A percentile compares a stretch with the other conserved stretches of the same genome.
Evolutionary conservation across 1,140 invertebrate genomes (phyloP).

Genomic region (Lasioglossum albipes): DNA sequence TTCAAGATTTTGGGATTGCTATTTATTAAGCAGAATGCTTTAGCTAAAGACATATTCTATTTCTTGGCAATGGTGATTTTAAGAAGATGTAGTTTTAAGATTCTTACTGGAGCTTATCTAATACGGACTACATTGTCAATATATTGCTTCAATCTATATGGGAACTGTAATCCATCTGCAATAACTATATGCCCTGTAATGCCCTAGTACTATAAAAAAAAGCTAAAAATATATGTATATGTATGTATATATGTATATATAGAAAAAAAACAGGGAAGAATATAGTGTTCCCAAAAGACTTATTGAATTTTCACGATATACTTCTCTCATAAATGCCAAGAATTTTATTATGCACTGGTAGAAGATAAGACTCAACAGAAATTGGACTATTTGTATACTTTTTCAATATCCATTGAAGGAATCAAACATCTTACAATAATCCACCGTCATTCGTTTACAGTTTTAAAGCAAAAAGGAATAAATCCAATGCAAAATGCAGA

Average conservation of each 20-base stretch:
- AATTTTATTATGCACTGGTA: constrained; percentile 64
- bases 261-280: constrained; percentile 36
- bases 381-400: constrained; percentile 70
- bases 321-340: constrained; percentile 63
- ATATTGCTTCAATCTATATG: constrained; percentile 58
- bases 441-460: constrained; percentile 78
- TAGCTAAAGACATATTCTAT: constrained; percentile 61
- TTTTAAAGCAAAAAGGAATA: constrained; percentile 81
- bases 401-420: constrained; percentile 67
- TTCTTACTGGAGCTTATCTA: constrained; percentile 65
- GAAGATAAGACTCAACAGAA: constrained; percentile 66
- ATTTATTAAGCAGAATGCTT: constrained; percentile 66
- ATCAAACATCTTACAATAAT: constrained; percentile 73
- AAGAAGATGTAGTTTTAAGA: constrained; percentile 67
- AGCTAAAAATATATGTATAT: constrained; percentile 17
- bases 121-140: constrained; percentile 58
- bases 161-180: constrained; percentile 38
- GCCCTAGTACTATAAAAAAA: constrained; percentile 58
- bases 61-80: constrained; percentile 62
- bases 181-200: constrained; percentile 56
- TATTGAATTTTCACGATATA: constrained; percentile 58
- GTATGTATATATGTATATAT: constrained; percentile 24
- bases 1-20: constrained; percentile 68
- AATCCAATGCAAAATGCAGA: constrained; percentile 79
- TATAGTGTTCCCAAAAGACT: constrained; percentile 62